Evolutionary conservation across 1,140 invertebrate genomes (phyloP).

Genomic region (Temnothorax longispinosus): DNA sequence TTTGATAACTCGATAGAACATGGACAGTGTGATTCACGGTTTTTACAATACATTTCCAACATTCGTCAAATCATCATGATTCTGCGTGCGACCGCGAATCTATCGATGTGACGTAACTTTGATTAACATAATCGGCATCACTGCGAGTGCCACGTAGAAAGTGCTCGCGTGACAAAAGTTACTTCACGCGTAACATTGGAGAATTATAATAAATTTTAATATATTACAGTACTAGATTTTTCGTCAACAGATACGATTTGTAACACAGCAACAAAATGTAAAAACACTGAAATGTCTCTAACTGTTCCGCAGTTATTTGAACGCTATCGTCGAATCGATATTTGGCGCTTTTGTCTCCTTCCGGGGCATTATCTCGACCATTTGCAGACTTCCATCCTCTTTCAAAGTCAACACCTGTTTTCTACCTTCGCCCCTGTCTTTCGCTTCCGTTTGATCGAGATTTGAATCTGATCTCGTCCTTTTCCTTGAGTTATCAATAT

Average conservation of each 20-base stretch:
- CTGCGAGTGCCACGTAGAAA: not conserved
- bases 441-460: not conserved
- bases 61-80: too few species aligned
- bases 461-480: not conserved
- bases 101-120: not conserved
- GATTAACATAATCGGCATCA: not conserved
- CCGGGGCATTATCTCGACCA: constrained; percentile 71
- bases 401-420: constrained; percentile 73
- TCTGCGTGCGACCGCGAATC: too few species aligned
- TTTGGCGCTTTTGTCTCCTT: constrained; percentile 57
- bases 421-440: constrained; percentile 52
- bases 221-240: not conserved
- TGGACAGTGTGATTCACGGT: too few species aligned
- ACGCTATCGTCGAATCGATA: constrained; percentile 17
- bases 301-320: constrained; percentile 18
- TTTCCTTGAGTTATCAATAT: not conserved
- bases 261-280: not conserved
- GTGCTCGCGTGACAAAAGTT: not conserved
- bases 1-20: too few species aligned
- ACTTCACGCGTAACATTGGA: not conserved
- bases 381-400: constrained; percentile 75
- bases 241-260: not conserved
- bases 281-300: not conserved
- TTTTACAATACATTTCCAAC: too few species aligned
- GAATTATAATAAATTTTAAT: not conserved